Base-by-base conservation (phyloP, 2,888 invertebrate genomes). In the Tineola bisselliella region DNA sequence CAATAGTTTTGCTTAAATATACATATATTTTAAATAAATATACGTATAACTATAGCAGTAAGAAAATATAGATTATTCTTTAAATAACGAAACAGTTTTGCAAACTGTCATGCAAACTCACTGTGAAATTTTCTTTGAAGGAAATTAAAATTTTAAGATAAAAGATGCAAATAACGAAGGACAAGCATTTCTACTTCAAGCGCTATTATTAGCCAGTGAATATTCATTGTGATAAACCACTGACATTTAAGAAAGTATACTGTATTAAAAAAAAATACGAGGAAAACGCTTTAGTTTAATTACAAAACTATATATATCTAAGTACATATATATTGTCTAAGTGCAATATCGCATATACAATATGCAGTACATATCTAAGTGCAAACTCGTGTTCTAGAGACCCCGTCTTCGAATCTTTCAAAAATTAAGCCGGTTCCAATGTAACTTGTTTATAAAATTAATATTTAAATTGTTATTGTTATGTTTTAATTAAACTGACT, bases 101-200 rank as follows among this genome's bases (percentile, higher is more conserved):
- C 48, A 48, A 48, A 48, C 48, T 48, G 48, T 48, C 48, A 17
- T 5, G 3, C 5, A 48, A 48, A 15, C 18, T 44, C 44, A 3
- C 48, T 4, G 6, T 38, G 38, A 38, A 38, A 10, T 11, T 48
- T 48, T 48, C 48, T 48, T 48, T 13, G 10, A 48, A 18, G 13
- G n/a, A 48, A 15, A 48, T 48, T 48, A 48, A 48, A 48, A 8
- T 17, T 48, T 48, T 18, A 48, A 48, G 18, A 17, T 17, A 25
- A 56, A 56, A 56, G 56, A 30, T 6, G n/a, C 18, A 56, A 56
- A 56, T 19, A 38, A 38, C 10, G 38, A 56, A 56, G 6, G 11
- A 56, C 56, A 56, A 56, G 56, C 15, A 13, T 25, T 56, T 56
- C 56, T 30, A 56, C 56, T 56, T 56, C 19, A 56, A 56, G 17